Base-by-base conservation (phyloP, 2,797 vertebrate species). In the Todus mexicanus region DNA sequence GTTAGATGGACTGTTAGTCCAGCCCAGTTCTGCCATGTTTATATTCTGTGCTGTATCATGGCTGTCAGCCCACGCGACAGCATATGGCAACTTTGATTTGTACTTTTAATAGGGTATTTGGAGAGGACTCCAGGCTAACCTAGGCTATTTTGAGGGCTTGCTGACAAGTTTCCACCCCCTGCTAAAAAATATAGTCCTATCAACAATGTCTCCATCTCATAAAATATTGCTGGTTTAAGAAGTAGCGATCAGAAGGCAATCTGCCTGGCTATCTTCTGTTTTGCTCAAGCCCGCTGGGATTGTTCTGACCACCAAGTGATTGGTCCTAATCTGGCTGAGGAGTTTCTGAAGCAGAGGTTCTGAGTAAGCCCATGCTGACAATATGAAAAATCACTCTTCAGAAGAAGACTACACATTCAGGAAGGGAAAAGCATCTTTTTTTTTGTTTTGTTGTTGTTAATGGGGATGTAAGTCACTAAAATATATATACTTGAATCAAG, bases 91-190 rank as follows among this genome's bases (percentile, higher is more conserved):
- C 33, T 73, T 78, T 37, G 6, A 42, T 72, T 64, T 73, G 23
- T 42, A 21, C 25, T 66, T 90, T 48, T 53, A 75, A 75, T 6
- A 54, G 12, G n/a, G 27, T 11, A 42, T 10, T n/a, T 80, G 60
- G 74, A 84, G 48, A 75, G 38, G 35, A 53, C 59, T 71, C 63
- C 20, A 40, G 43, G 20, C 29, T 71, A 45, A 57, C 11, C 6
- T 35, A 45, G 53, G 22, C 17, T 72, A 9, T 71, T 75, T 56
- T 31, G 29, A 91, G 21, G 40, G 23, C 38, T 76, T 89, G 18
- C 35, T 72, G 43, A 21, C 27, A 72, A 76, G 15, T 10, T 14
- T 64, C 9, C 13, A 29, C 37, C 5, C 3, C 0, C 0, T 56
- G 37, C 21, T 83, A 51, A 87, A 79, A 84, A 25, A 51, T 26